Base-by-base conservation (phyloP, 2,113 vertebrate species). In the Climacteris rufus region DNA sequence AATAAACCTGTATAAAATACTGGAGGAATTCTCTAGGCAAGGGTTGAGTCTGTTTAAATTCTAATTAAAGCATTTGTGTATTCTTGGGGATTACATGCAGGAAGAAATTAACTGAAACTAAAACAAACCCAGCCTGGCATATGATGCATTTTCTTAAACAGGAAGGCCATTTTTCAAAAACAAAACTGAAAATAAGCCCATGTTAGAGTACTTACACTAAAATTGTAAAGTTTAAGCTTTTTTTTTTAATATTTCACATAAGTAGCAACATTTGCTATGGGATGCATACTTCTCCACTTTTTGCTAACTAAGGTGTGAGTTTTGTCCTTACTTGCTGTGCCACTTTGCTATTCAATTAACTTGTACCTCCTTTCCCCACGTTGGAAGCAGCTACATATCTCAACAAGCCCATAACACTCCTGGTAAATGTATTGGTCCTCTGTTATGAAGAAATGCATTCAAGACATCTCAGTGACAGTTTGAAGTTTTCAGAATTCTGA, bases 351-450 rank as follows among this genome's bases (percentile, higher is more conserved):
- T 60, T 90, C 24, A 57, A 28, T 47, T 47, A 88, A 31, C 12
- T 47, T 33, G 2, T 42, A 54, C 4, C 9, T 3, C 2, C 8
- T 49, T 33, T 72, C 27, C 5, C 15, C 0, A 0, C 16, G 5
- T 8, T 80, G 40, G 35, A 76, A 72, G 20, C 5, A 66, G 14
- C 19, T 59, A 11, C 16, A 1, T 24, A 5, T 61, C 24, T 27
- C 9, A 53, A 25, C 23, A 18, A 24, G 10, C 5, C 39, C 4
- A 11, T 10, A 25, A 19, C 10, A 19, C 7, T 25, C 27, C 4
- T 47, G 12, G 4, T n/a, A 15, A 74, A 24, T 18, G 9, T 1
- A 0, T 2, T 49, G 37, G 18, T 60, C 11, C 7, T 66, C 30
- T 61, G 3, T 31, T 59, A 40, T 15, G 22, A 60, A 66, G 11